Evolutionary conservation across 2,113 vertebrate species (phyloP).

Genomic region (Illadopsis cleaveri): DNA sequence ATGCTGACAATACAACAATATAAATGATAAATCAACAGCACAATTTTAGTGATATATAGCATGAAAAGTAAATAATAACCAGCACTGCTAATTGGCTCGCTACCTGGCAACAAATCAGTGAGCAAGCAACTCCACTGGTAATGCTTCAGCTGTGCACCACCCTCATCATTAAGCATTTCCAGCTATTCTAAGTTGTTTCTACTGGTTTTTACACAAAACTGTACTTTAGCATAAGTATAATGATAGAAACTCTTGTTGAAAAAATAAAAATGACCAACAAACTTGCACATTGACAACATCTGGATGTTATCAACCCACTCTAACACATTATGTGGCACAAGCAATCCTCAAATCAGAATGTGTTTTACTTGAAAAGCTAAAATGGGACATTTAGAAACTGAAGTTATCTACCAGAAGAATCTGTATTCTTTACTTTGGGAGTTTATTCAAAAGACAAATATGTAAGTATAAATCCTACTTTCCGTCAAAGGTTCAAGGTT

Average conservation of each 20-base stretch:
- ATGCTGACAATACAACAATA: constrained; percentile 82
- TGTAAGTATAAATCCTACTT: neutral
- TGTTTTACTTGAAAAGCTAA: neutral
- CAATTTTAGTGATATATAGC: constrained; percentile 91
- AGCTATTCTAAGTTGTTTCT: constrained; percentile 66
- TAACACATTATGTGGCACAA: neutral
- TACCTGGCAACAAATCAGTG: constrained; percentile 84
- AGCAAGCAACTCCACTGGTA: constrained; percentile 57
- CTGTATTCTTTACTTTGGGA: neutral
- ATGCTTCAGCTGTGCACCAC: constrained; percentile 59
- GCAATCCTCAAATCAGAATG: neutral
- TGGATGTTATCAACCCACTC: neutral
- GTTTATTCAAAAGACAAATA: neutral
- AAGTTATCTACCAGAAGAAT: neutral
- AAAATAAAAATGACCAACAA: neutral
- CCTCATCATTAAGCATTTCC: constrained; percentile 73
- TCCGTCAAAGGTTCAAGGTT: neutral
- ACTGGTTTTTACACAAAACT: constrained; percentile 13
- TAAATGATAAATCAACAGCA: constrained; percentile 88
- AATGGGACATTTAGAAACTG: neutral
- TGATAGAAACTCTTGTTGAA: neutral
- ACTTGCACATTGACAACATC: neutral
- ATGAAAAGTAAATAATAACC: constrained; percentile 93
- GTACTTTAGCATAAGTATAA: neutral
- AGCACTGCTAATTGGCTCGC: constrained; percentile 85